Percentiles rank a stretch among this genome's conserved stretches.
These are phyloP conservation scores for Hemiprocne comata DNA, from an alignment of 2,113 vertebrate genomes.

Conservation along the genomic window DNA sequence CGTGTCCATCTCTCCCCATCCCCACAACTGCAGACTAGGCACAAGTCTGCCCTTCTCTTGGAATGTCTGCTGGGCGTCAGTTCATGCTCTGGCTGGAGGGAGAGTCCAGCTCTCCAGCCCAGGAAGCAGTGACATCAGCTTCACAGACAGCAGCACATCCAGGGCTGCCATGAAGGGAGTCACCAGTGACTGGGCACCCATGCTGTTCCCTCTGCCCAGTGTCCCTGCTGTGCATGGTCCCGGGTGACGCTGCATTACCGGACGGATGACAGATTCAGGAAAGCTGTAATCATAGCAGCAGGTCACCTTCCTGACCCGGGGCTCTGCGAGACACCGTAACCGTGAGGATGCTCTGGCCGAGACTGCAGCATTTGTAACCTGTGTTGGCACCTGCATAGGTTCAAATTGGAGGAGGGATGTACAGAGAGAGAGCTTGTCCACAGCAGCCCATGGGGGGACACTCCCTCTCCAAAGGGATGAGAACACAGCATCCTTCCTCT, in stretches of 20 bases:
- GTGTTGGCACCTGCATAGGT: conserved; percentile 40
- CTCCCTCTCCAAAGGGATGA: background rate
- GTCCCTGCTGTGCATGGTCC: rapidly evolving
- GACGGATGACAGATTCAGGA: background rate
- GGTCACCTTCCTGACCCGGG: conserved; percentile 17
- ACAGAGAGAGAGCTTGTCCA: background rate
- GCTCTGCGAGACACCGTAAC: conserved; percentile 42
- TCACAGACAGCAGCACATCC: background rate
- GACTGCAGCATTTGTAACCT: background rate
- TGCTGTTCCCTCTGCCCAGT: background rate
- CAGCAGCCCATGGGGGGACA: background rate
- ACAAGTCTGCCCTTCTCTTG: background rate
- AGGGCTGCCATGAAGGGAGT: background rate
- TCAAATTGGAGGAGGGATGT: background rate
- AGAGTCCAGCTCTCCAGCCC: background rate
- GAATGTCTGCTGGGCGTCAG: background rate
- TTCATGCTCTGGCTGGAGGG: background rate
- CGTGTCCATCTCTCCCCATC: background rate
- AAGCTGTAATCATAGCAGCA: background rate
- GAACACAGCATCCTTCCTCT: background rate
- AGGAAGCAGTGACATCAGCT: background rate
- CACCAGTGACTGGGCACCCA: background rate
- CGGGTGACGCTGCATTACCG: conserved; percentile 4
- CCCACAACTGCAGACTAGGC: background rate
- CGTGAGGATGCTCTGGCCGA: background rate